Percentiles rank a stretch among this genome's conserved stretches.
Evolutionary conservation across 2,888 invertebrate species (phyloP).

Genomic region (Melieria crassipennis): DNA sequence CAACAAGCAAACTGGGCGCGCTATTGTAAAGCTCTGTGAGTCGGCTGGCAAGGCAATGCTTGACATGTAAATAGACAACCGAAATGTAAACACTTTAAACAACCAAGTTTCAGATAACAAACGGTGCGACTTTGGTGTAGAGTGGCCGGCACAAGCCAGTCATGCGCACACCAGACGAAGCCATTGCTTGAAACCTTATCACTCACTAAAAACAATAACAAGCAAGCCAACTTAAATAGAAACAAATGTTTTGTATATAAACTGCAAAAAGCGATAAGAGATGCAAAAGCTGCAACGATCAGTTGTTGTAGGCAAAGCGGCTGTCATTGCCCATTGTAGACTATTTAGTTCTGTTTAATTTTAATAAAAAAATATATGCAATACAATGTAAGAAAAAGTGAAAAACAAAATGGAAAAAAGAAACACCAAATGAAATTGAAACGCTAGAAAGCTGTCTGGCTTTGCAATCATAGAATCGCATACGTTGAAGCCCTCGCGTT

Average conservation of each 20-base stretch:
- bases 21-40: slow-evolving; percentile 23
- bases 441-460: slow-evolving; percentile 19
- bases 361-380: not conserved
- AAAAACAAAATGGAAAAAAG: not conserved
- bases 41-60: not conserved
- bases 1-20: slow-evolving; percentile 7
- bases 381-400: slow-evolving; percentile 4
- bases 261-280: too few species aligned
- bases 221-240: not conserved
- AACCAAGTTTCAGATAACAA: slow-evolving; percentile 7
- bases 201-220: not conserved
- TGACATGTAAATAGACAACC: not conserved
- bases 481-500: too few species aligned
- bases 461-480: not conserved
- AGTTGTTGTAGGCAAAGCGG: too few species aligned
- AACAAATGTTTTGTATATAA: not conserved
- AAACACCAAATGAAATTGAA: slow-evolving; percentile 2
- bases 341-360: slow-evolving; percentile 22
- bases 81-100: not conserved
- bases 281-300: too few species aligned
- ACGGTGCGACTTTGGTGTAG: slow-evolving; percentile 19
- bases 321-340: not conserved
- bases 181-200: slow-evolving; percentile 20
- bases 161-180: slow-evolving; percentile 17
- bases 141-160: slow-evolving; percentile 11